Percentiles rank a stretch among this genome's conserved stretches.
phyloP scores from a whole-genome alignment of 2,113 vertebrate genomes.

The Scomber scombrus region DNA sequence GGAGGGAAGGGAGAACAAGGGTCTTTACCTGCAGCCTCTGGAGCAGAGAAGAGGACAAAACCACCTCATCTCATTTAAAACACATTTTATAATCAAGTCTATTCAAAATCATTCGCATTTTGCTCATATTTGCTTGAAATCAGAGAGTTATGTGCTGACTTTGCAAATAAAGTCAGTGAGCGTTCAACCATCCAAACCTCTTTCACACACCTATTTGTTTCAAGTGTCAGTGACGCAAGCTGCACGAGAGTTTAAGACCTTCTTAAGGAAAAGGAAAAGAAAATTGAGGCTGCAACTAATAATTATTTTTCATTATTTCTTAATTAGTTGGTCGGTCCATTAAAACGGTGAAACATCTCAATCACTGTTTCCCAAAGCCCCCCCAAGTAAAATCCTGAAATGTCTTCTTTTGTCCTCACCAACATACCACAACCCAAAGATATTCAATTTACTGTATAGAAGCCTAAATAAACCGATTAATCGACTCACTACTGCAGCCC shows the following conservation, averaged over 20 bases:
- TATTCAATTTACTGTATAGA: no score
- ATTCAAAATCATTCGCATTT: background rate
- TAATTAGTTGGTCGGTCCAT: no score
- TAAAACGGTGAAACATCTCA: background rate
- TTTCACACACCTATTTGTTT: background rate
- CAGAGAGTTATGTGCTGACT: background rate
- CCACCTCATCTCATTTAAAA: constrained; percentile 29
- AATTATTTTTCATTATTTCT: no score
- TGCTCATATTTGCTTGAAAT: background rate
- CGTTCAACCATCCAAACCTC: background rate
- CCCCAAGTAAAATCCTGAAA: no score
- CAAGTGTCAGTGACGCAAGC: background rate
- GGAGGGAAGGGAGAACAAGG: background rate
- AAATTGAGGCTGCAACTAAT: no score
- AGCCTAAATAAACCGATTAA: no score
- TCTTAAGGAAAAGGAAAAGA: background rate
- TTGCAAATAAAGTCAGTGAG: background rate
- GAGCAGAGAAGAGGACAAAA: constrained; percentile 15
- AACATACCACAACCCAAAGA: no score
- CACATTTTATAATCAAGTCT: background rate
- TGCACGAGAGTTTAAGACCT: background rate
- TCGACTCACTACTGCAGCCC: no score
- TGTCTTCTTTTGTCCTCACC: no score
- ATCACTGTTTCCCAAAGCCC: no score
- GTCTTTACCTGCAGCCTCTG: constrained; percentile 38